Base-by-base conservation (phyloP, 2,113 vertebrate species). In the Phycodurus eques region DNA sequence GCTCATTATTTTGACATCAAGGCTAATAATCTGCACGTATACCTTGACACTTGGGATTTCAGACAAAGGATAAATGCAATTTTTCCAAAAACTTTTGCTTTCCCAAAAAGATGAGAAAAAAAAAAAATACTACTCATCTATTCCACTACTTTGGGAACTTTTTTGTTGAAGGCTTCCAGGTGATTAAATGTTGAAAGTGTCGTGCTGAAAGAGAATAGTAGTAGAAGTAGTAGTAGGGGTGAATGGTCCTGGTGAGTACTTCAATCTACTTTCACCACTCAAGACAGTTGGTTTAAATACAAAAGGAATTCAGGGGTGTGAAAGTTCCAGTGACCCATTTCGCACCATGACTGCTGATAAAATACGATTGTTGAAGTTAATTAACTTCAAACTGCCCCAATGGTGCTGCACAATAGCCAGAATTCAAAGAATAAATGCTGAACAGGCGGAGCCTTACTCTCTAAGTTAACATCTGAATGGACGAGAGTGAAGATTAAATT, bases 351-450 rank as follows among this genome's bases (percentile, higher is more conserved):
- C 65, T 57, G 65, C 60, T 54, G 65, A 78, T 66, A 71, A 83
- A 83, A 66, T 53, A 61, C 67, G 12, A 69, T 77, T 75, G 64
- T 44, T 49, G 46, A 70, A 74, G 43, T 85, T 68, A 81, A 84
- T 83, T 87, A 80, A 82, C 70, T 27, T 74, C 53, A 57, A 83
- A 70, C 57, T 60, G 71, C 73, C 76, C 56, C 33, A 51, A 5
- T 56, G n/a, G 42, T 57, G 51, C 67, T 46, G 22, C 69, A 78
- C 70, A 57, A 70, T 71, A 70, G 70, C 62, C 61, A 74, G 49
- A 49, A 63, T 65, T 67, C 39, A 70, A 72, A 62, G 43, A 69
- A 42, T 56, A 49, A 66, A 42, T 17, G 53, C 73, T 76, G 47
- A 19, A 12, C 15, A 20, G 4, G 65, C 61, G 67, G 70, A 71